Conservation (phyloP, 2,888 invertebrate species). For the Scaeva pyrastri region DNA sequence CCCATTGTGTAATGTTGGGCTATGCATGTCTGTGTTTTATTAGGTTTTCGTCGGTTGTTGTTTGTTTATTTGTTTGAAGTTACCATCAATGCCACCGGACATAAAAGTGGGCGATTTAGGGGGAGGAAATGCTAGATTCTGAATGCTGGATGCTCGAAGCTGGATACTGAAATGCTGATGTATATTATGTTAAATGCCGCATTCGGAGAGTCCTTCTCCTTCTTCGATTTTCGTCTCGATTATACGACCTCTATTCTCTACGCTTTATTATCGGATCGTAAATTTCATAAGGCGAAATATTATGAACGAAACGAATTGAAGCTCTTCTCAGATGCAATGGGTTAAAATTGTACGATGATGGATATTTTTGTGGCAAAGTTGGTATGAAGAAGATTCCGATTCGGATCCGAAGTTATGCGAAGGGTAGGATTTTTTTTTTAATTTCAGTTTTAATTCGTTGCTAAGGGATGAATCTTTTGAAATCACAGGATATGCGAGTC, state of each 20-base stretch:
- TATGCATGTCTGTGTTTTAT: constrained; percentile 61
- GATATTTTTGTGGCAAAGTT: background rate
- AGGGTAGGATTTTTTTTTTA: constrained; percentile 1
- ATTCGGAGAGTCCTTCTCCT: constrained; percentile 42
- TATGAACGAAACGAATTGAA: constrained; percentile 61
- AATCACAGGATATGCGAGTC: background rate
- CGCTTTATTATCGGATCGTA: constrained; percentile 72
- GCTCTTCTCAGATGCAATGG: constrained; percentile 37
- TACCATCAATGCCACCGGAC: constrained; percentile 65
- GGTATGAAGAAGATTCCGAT: background rate
- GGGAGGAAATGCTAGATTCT: background rate
- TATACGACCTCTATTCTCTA: constrained; percentile 42
- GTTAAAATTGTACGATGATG: constrained; percentile 23
- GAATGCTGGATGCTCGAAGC: too few relatives aligned
- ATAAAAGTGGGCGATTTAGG: background rate
- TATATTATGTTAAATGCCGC: constrained; percentile 2
- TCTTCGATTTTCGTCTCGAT: too few relatives aligned
- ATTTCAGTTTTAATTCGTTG: background rate
- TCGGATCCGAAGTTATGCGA: background rate
- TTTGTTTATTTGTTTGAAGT: constrained; percentile 74
- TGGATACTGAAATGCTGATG: background rate
- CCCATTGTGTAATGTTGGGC: too few relatives aligned
- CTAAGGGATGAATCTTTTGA: constrained; percentile 48
- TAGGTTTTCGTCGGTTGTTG: constrained; percentile 62
- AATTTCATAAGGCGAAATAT: constrained; percentile 60